Conservation (phyloP, 2,113 vertebrate genomes). For the Trematocara stigmaticum region DNA sequence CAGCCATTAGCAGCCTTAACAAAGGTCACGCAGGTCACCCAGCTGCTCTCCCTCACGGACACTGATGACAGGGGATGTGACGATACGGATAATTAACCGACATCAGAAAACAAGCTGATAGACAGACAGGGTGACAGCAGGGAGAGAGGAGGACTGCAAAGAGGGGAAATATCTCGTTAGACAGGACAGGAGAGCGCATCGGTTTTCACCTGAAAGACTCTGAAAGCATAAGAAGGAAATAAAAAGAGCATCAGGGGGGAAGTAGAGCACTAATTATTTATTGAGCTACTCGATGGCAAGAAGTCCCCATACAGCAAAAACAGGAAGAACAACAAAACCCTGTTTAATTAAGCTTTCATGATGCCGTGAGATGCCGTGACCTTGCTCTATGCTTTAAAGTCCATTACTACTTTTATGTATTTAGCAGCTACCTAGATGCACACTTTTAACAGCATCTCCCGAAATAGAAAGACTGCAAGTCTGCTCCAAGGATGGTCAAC, state of each 20-base stretch:
- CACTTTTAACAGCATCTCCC: background rate
- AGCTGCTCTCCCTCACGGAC: constrained; percentile 51
- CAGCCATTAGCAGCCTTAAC: constrained; percentile 43
- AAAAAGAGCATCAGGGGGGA: background rate
- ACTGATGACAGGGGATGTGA: constrained; percentile 52
- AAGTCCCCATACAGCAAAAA: background rate
- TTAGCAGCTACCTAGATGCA: background rate
- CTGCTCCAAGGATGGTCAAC: background rate
- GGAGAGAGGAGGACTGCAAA: background rate
- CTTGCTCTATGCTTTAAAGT: background rate
- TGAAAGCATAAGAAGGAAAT: background rate
- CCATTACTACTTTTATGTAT: background rate
- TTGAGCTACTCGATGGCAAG: background rate
- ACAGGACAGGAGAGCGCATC: background rate
- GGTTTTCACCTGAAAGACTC: background rate
- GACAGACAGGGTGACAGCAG: constrained; percentile 25
- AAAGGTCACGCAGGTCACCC: constrained; percentile 53
- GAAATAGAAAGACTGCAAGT: background rate
- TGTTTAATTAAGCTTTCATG: background rate
- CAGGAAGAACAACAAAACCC: background rate
- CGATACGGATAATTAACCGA: constrained; percentile 43
- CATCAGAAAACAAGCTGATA: constrained; percentile 19
- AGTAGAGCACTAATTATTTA: background rate
- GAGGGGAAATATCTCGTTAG: constrained; percentile 15
- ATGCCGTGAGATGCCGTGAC: background rate